A percentile compares a stretch with the other conserved stretches of the same genome.
phyloP scores from a whole-genome alignment of 2,888 invertebrate species.

The Heliconius sara region DNA sequence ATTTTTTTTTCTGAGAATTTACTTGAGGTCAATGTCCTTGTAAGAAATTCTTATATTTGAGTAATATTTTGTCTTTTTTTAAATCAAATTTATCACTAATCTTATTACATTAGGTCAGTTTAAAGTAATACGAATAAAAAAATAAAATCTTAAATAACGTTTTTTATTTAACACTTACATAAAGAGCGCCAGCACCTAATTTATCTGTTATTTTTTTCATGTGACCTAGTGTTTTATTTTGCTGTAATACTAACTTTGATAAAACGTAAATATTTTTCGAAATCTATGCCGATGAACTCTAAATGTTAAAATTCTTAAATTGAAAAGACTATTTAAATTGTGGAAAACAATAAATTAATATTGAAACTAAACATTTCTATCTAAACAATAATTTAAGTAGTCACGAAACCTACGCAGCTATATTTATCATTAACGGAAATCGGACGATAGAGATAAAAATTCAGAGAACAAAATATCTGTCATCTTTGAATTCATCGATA shows the following conservation, averaged over 20 bases:
- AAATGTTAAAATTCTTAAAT: not conserved
- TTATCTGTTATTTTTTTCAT: too few species aligned
- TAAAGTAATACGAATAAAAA: not conserved
- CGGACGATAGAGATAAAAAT: constrained; percentile 19
- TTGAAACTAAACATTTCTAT: not conserved
- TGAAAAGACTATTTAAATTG: too few species aligned
- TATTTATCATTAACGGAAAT: constrained; percentile 8
- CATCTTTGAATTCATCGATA: constrained; percentile 38
- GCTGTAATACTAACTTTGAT: not conserved
- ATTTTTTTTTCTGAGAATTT: constrained; percentile 57
- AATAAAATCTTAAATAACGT: not conserved
- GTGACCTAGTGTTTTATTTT: too few species aligned
- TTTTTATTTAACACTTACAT: not conserved
- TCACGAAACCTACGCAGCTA: not conserved
- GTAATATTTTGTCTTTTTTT: not conserved
- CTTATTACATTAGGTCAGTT: not conserved
- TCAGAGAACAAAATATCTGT: constrained; percentile 30
- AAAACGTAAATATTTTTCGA: not conserved
- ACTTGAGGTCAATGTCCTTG: constrained; percentile 62
- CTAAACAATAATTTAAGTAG: not conserved
- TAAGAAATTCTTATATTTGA: constrained; percentile 42
- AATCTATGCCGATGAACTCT: not conserved
- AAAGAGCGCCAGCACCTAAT: not conserved
- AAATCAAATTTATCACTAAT: not conserved
- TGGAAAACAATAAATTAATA: not conserved